Conservation (phyloP, 1,140 invertebrate genomes). For the Melipona quadrifasciata region DNA sequence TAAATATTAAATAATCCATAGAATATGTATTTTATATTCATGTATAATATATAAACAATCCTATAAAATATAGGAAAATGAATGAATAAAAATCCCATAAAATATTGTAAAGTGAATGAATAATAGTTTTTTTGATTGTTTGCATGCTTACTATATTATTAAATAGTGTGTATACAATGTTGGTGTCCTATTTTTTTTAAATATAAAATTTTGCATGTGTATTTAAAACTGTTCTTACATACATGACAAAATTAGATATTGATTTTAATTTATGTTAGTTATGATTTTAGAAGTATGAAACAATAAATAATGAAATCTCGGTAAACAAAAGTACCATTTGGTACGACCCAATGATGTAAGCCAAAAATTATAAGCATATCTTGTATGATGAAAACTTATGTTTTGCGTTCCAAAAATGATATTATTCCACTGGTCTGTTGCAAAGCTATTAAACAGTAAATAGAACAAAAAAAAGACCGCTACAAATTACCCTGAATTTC, state of each 20-base stretch:
- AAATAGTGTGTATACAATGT: background rate
- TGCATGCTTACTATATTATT: slow-evolving; percentile 6
- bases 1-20: slow-evolving; percentile 27
- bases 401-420: slow-evolving; percentile 59
- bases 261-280: slow-evolving; percentile 32
- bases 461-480: slow-evolving; percentile 73
- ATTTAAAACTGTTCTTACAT: slow-evolving; percentile 10
- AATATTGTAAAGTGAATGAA: slow-evolving; percentile 16
- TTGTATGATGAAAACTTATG: slow-evolving; percentile 55
- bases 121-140: background rate
- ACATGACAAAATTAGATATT: background rate
- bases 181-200: slow-evolving; percentile 28
- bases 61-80: slow-evolving; percentile 17
- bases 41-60: background rate
- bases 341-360: slow-evolving; percentile 57
- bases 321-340: slow-evolving; percentile 39
- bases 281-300: background rate
- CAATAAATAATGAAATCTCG: slow-evolving; percentile 29
- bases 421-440: slow-evolving; percentile 62
- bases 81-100: slow-evolving; percentile 1
- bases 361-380: slow-evolving; percentile 50
- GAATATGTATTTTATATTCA: background rate
- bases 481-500: slow-evolving; percentile 89
- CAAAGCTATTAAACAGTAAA: slow-evolving; percentile 70
- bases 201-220: background rate